These are phyloP conservation scores for Brachyhypopomus gauderio DNA, from an alignment of 2,113 vertebrate species.

Conservation along the genomic window DNA sequence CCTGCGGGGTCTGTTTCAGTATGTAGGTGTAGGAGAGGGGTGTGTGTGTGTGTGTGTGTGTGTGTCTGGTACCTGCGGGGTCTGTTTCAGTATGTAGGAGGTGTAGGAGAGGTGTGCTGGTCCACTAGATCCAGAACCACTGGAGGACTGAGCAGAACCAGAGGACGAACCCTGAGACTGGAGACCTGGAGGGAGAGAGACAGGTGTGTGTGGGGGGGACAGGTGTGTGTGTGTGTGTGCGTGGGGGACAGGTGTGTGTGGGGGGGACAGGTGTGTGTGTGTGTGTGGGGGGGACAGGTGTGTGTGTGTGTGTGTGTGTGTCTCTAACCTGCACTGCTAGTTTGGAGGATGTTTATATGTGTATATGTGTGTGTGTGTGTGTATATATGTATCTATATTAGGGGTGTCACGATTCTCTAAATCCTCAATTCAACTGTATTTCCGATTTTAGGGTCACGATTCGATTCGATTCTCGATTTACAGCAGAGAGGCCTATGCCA, in stretches of 20 bases:
- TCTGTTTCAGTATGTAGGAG: conserved; percentile 98
- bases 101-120: conserved; percentile 95
- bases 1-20: conserved; percentile 93
- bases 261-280: background rate
- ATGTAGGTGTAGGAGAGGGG: conserved; percentile 97
- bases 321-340: too few relatives aligned
- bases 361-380: too few relatives aligned
- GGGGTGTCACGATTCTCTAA: too few relatives aligned
- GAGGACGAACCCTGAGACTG: conserved; percentile 77
- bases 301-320: too few relatives aligned
- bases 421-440: too few relatives aligned
- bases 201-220: background rate
- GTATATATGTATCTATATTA: too few relatives aligned
- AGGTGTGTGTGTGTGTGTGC: background rate
- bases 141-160: conserved; percentile 70
- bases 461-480: too few relatives aligned
- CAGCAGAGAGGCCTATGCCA: too few relatives aligned
- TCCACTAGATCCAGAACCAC: conserved; percentile 77
- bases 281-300: too few relatives aligned
- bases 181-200: conserved; percentile 74
- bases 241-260: background rate
- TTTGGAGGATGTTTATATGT: too few relatives aligned
- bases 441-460: too few relatives aligned
- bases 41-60: conserved; percentile 52
- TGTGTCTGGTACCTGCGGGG: conserved; percentile 76